Evolutionary conservation across 2,797 vertebrate genomes (phyloP), one percentile per base, ranked within the genome.

Genomic region (Ataeniobius toweri): DNA sequence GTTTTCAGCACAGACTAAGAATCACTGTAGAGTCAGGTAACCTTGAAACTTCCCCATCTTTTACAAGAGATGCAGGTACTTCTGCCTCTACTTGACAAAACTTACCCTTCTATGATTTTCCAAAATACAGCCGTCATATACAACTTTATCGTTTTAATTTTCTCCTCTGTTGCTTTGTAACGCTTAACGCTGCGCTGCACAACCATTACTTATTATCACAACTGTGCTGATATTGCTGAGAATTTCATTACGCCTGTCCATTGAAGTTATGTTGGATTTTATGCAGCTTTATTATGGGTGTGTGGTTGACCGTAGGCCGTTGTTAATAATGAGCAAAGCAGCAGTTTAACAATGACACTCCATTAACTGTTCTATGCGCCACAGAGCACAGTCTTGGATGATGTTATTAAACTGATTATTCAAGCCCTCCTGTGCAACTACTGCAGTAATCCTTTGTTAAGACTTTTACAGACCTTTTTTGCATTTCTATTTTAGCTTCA

Each of bases 371-470:
- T 90, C 87, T 89, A 93, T 78, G 90, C 84, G 67, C 90, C 88
- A 90, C 92, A 63, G 89, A 94, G 91, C 90, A 86, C 89, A 90
- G 89, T 89, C 87, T 83, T 48, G 91, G 88, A 92, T 92, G 94
- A 94, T 93, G 92, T 93, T 94, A 95, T 95, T 94, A 94, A 94
- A 93, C 91, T 91, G 91, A 95, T 94, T 92, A 94, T 94, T 94
- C 92, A 92, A 90, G 75, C 76, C 83, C 84, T 22, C 80, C 87
- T 75, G 83, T 83, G 61, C 74, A 58, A 63, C 81, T 80, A 80
- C 88, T 71, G 85, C 83, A 85, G 85, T 70, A 80, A 84, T 77
- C 71, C 82, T 78, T 86, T 83, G 75, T 83, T 46, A 31, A 79
- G 74, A 71, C 9, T 91, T 90, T 93, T 86, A 89, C 85, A 82